Percentiles rank a stretch among this genome's conserved stretches.
These are phyloP conservation scores for Patagioenas fasciata DNA, from an alignment of 2,113 vertebrate genomes.

Conservation along the genomic window DNA sequence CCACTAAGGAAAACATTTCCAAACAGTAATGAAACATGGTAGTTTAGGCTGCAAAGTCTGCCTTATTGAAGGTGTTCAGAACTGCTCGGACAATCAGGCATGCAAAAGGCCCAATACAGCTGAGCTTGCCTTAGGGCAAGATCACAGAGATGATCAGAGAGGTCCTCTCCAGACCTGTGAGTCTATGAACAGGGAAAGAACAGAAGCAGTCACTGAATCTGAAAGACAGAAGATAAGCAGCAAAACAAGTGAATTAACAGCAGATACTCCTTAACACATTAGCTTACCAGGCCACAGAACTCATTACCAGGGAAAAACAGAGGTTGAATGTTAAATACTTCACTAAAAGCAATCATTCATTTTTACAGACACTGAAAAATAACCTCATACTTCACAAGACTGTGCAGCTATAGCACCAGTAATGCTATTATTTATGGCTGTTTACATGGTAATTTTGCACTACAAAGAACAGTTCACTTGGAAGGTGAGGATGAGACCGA, in stretches of 20 bases:
- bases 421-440: background rate
- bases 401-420: background rate
- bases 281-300: background rate
- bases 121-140: background rate
- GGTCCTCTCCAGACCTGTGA: background rate
- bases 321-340: constrained; percentile 31
- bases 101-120: background rate
- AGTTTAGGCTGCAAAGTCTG: background rate
- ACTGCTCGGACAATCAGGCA: background rate
- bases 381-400: background rate
- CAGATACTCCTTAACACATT: background rate
- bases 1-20: background rate
- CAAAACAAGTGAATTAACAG: constrained; percentile 6
- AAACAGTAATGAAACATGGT: background rate
- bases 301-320: constrained; percentile 17
- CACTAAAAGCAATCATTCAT: background rate
- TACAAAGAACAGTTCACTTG: background rate
- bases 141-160: background rate
- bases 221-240: constrained; percentile 7
- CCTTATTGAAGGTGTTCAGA: background rate
- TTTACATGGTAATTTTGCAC: background rate
- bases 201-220: background rate
- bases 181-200: background rate
- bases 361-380: constrained; percentile 36
- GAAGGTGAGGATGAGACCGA: background rate